Evolutionary conservation across 1,140 invertebrate species (phyloP).

Genomic region (Drosophila dunni): DNA sequence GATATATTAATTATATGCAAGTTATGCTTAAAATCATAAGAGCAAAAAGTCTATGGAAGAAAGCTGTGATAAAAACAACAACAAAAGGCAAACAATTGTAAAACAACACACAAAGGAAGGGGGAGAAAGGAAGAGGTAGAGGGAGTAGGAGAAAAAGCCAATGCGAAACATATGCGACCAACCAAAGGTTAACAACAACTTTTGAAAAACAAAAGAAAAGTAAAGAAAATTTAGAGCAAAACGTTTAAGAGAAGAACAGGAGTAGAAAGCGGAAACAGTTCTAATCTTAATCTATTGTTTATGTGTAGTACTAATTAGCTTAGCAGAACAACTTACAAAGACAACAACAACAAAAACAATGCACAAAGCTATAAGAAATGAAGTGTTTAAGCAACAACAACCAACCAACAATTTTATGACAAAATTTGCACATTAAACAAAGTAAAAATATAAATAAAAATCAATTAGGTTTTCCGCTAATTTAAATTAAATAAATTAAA

Average conservation of each 20-base stretch:
- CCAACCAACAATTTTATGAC: conserved; percentile 20
- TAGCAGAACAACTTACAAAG: conserved; percentile 36
- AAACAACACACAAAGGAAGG: conserved; percentile 45
- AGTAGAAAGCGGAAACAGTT: conserved; percentile 11
- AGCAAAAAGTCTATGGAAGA: conserved; percentile 68
- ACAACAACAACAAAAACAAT: conserved; percentile 26
- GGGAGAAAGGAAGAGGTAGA: conserved; percentile 37
- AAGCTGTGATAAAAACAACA: conserved; percentile 70
- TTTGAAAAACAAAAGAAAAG: conserved; percentile 38
- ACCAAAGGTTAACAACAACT: conserved; percentile 70
- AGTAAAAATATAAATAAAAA: conserved; percentile 40
- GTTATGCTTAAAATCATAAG: conserved; percentile 78
- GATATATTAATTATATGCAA: conserved; percentile 68
- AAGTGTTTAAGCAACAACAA: conserved; percentile 51
- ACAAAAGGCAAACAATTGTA: conserved; percentile 48
- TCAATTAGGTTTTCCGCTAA: not conserved
- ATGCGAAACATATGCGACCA: conserved; percentile 80
- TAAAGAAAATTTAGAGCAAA: conserved; percentile 16
- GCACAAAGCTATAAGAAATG: conserved; percentile 29
- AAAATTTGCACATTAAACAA: conserved; percentile 24
- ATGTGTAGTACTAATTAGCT: conserved; percentile 59
- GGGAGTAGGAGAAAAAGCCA: conserved; percentile 54
- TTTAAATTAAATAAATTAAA: conserved; percentile 30
- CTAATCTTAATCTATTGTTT: conserved; percentile 26
- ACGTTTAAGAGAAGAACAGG: conserved; percentile 18